Percentiles rank a stretch among this genome's conserved stretches.
phyloP scores from a whole-genome alignment of 2,888 invertebrate genomes.

The Quadriops clusia region DNA sequence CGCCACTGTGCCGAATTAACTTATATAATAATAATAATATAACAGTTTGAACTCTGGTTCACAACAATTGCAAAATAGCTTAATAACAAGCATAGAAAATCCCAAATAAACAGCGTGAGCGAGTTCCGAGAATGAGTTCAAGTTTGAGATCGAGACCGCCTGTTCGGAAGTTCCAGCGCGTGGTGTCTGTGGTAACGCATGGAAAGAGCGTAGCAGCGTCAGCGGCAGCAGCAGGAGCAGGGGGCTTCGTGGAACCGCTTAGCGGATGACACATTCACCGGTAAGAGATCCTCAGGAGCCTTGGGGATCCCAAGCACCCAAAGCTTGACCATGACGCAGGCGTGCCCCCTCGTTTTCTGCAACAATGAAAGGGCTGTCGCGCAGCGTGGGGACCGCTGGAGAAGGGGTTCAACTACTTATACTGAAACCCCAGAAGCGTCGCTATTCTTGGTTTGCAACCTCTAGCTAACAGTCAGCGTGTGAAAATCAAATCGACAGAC shows the following conservation, averaged over 20 bases:
- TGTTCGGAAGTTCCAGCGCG: too few relatives aligned
- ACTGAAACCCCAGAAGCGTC: conserved; percentile 27
- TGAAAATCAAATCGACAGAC: conserved; percentile 31
- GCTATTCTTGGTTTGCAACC: conserved; percentile 30
- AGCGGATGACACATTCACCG: conserved; percentile 19
- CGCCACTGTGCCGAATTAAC: too few relatives aligned
- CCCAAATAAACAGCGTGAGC: too few relatives aligned
- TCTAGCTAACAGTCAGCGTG: conserved; percentile 29
- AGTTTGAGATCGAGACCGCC: too few relatives aligned
- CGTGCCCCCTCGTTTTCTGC: conserved; percentile 41
- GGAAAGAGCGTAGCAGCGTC: too few relatives aligned
- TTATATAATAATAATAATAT: too few relatives aligned
- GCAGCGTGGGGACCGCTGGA: conserved; percentile 38
- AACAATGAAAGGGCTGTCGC: conserved; percentile 37
- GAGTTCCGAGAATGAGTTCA: too few relatives aligned
- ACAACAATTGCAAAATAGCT: too few relatives aligned
- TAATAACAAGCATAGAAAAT: too few relatives aligned
- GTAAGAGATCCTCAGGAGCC: conserved; percentile 24
- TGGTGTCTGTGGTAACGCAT: too few relatives aligned
- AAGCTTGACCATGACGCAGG: conserved; percentile 42
- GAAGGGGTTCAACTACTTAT: conserved; percentile 35
- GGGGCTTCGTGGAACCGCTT: conserved; percentile 9
- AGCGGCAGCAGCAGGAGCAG: too few relatives aligned
- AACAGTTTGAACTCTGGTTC: too few relatives aligned
- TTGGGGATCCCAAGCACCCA: conserved; percentile 35